phyloP scores from a whole-genome alignment of 2,797 vertebrate species.

The Sebastes baramenuke region DNA sequence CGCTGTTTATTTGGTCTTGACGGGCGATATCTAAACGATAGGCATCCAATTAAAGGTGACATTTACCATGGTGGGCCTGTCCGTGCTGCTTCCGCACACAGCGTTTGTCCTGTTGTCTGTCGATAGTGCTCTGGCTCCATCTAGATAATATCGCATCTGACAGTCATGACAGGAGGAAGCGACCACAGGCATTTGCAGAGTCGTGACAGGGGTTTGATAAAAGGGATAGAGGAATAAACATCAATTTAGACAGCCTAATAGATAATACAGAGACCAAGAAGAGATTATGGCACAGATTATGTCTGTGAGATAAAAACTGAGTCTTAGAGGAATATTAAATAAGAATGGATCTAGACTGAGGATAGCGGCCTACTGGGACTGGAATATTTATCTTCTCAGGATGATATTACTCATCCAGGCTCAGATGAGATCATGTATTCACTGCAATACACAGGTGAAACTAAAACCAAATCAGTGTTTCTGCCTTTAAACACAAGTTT shows the following conservation, averaged over 20 bases:
- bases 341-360: slow-evolving; percentile 30
- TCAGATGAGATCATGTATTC: slow-evolving; percentile 18
- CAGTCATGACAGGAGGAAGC: slow-evolving; percentile 38
- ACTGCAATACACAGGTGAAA: not conserved
- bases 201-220: slow-evolving; percentile 37
- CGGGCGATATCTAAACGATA: slow-evolving; percentile 53
- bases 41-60: slow-evolving; percentile 72
- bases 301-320: slow-evolving; percentile 30
- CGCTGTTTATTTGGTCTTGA: slow-evolving; percentile 59
- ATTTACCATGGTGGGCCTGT: slow-evolving; percentile 62
- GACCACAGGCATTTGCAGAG: slow-evolving; percentile 43
- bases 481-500: not conserved
- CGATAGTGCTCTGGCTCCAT: slow-evolving; percentile 36
- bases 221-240: slow-evolving; percentile 44
- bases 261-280: slow-evolving; percentile 30
- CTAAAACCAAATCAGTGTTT: not conserved
- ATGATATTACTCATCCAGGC: slow-evolving; percentile 26
- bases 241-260: slow-evolving; percentile 41
- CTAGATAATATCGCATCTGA: slow-evolving; percentile 43
- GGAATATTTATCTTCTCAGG: slow-evolving; percentile 11
- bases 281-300: slow-evolving; percentile 53
- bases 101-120: slow-evolving; percentile 45
- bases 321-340: slow-evolving; percentile 51
- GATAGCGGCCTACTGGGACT: slow-evolving; percentile 1
- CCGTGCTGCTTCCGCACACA: slow-evolving; percentile 25